phyloP scores from a whole-genome alignment of 2,113 vertebrate genomes.

The Mormyrus iriodes region DNA sequence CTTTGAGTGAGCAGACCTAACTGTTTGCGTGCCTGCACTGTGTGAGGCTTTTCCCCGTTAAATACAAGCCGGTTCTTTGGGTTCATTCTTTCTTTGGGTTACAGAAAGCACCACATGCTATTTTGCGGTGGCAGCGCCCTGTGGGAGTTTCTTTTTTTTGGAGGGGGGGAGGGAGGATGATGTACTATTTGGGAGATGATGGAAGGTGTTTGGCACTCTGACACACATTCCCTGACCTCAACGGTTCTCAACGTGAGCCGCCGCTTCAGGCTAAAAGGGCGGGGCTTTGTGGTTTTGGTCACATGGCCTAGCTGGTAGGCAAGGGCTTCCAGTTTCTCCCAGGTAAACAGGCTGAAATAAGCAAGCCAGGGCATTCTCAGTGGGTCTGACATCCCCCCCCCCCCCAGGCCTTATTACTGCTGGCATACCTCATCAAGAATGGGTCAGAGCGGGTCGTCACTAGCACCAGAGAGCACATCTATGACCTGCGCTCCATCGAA shows the following conservation, averaged over 20 bases:
- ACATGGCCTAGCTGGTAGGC: neutral
- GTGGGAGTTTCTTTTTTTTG: neutral
- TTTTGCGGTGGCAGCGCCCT: neutral
- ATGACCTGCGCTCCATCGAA: slow-evolving; percentile 96
- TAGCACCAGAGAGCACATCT: slow-evolving; percentile 96
- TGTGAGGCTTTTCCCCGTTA: neutral
- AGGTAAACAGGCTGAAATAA: neutral
- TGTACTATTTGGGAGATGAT: neutral
- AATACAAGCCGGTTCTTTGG: neutral
- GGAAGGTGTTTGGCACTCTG: neutral
- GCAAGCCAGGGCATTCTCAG: neutral
- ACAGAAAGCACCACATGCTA: no score
- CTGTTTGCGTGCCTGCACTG: neutral
- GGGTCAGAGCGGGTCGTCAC: slow-evolving; percentile 98
- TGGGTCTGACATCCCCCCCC: neutral
- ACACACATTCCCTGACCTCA: no score
- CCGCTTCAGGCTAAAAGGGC: neutral
- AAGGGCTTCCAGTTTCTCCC: neutral
- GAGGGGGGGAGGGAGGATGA: neutral
- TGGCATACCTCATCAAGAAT: slow-evolving; percentile 95
- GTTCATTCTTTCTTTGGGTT: no score
- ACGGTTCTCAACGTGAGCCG: neutral
- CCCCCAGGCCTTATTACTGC: slow-evolving; percentile 84
- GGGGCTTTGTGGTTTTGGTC: neutral
- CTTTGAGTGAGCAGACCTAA: neutral